These are phyloP conservation scores for Centropristis striata DNA, from an alignment of 2,113 vertebrate species.

Conservation along the genomic window DNA sequence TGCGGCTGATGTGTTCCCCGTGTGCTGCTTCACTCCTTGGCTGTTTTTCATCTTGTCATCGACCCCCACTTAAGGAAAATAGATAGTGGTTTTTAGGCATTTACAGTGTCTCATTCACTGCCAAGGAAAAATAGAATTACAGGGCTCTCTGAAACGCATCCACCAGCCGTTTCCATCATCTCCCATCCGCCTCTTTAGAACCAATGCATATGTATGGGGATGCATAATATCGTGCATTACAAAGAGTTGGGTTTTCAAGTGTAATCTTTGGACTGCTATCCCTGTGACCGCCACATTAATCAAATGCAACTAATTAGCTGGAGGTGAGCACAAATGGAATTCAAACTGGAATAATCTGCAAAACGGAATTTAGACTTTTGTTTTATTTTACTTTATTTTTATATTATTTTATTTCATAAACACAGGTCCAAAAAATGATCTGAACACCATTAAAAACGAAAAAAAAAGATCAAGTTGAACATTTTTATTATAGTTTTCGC, in stretches of 20 bases:
- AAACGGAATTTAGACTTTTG: no score
- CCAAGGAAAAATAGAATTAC: slow-evolving; percentile 63
- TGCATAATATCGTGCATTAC: slow-evolving; percentile 21
- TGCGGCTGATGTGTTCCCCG: slow-evolving; percentile 23
- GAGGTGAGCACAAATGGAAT: no score
- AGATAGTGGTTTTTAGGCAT: slow-evolving; percentile 38
- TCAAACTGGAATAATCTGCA: no score
- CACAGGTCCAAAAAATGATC: no score
- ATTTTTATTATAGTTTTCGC: no score
- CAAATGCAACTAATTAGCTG: no score
- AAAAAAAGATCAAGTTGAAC: no score
- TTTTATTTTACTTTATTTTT: no score
- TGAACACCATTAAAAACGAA: no score
- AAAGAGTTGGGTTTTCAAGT: slow-evolving; percentile 12
- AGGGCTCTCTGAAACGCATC: slow-evolving; percentile 27
- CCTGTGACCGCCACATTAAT: slow-evolving; percentile 32
- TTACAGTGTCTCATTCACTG: slow-evolving; percentile 36
- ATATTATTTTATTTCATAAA: no score
- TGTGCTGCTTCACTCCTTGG: slow-evolving; percentile 51
- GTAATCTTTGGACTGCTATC: slow-evolving; percentile 27
- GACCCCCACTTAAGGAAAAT: slow-evolving; percentile 68
- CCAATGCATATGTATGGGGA: slow-evolving; percentile 14
- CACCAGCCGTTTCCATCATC: slow-evolving; percentile 30
- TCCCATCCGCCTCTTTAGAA: background rate
- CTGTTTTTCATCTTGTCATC: slow-evolving; percentile 67